Percentiles rank a stretch among this genome's conserved stretches.
phyloP scores from a whole-genome alignment of 2,113 vertebrate genomes.

The Pagrus major region DNA sequence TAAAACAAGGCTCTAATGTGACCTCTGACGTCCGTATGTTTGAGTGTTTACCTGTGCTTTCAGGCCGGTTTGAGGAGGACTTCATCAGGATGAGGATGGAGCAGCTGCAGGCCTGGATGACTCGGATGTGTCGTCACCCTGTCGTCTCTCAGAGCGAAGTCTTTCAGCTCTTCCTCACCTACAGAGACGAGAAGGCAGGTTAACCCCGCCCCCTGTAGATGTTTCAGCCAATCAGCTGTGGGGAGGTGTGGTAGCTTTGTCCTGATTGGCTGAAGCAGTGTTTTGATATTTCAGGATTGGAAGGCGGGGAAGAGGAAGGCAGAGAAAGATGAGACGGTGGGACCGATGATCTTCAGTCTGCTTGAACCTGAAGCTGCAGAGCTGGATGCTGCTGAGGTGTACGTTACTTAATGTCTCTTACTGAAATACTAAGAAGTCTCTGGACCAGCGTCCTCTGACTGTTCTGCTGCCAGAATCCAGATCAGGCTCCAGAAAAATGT shows the following conservation, averaged over 20 bases:
- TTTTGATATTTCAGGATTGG: conserved; percentile 88
- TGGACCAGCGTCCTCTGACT: not conserved
- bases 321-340: conserved; percentile 92
- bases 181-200: conserved; percentile 87
- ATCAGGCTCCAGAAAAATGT: too few species aligned
- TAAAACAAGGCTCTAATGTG: too few species aligned
- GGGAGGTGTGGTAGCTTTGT: not conserved
- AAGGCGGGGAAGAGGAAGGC: conserved; percentile 94
- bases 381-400: conserved; percentile 90
- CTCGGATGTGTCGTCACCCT: conserved; percentile 93
- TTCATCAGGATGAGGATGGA: conserved; percentile 97
- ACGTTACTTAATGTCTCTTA: conserved; percentile 10
- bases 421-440: not conserved
- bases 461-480: too few species aligned
- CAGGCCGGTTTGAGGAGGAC: conserved; percentile 94
- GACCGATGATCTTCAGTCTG: conserved; percentile 92
- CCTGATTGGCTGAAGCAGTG: not conserved
- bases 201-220: not conserved
- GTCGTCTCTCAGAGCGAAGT: conserved; percentile 92
- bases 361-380: conserved; percentile 92
- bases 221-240: not conserved
- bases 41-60: not conserved
- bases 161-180: conserved; percentile 93
- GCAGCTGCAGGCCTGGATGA: conserved; percentile 92
- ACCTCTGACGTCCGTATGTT: not conserved